Percentiles rank a stretch among this genome's conserved stretches.
Conservation (phyloP, 1,140 invertebrate genomes). For the Doryteuthis pealeii region DNA sequence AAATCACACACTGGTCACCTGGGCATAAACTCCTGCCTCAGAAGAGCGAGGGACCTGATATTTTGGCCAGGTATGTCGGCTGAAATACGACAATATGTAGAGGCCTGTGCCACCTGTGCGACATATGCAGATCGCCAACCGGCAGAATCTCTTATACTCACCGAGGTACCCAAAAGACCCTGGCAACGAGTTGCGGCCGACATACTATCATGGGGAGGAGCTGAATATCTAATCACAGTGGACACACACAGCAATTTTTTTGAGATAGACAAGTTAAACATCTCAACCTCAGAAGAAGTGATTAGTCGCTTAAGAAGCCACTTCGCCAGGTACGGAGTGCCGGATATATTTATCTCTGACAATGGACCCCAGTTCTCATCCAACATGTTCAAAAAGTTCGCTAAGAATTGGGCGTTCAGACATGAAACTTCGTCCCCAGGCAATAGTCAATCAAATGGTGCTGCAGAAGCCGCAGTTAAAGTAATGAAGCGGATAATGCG, state of each 20-base stretch:
- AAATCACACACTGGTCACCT: constrained; percentile 25
- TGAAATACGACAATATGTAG: not conserved
- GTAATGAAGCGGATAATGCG: constrained; percentile 13
- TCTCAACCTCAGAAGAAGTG: constrained; percentile 8
- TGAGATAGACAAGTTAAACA: constrained; percentile 14
- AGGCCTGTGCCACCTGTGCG: not conserved
- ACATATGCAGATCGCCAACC: constrained; percentile 11
- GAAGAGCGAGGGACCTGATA: not conserved
- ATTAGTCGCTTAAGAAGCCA: constrained; percentile 8
- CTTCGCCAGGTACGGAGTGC: constrained; percentile 19
- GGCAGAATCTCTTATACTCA: constrained; percentile 14
- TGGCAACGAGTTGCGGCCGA: constrained; percentile 19
- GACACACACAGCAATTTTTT: constrained; percentile 24
- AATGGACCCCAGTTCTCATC: not conserved
- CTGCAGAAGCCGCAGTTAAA: constrained; percentile 21
- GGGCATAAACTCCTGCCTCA: no score
- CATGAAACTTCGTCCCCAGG: constrained; percentile 4
- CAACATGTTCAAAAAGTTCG: not conserved
- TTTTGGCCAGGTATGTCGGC: not conserved
- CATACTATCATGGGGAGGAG: constrained; percentile 6
- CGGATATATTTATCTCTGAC: constrained; percentile 11
- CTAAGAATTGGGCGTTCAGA: constrained; percentile 9
- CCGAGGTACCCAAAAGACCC: not conserved
- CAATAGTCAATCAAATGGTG: constrained; percentile 16
- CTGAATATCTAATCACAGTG: constrained; percentile 16